Evolutionary conservation across 2,888 invertebrate species (phyloP).

Genomic region (Nemoura dubitans): DNA sequence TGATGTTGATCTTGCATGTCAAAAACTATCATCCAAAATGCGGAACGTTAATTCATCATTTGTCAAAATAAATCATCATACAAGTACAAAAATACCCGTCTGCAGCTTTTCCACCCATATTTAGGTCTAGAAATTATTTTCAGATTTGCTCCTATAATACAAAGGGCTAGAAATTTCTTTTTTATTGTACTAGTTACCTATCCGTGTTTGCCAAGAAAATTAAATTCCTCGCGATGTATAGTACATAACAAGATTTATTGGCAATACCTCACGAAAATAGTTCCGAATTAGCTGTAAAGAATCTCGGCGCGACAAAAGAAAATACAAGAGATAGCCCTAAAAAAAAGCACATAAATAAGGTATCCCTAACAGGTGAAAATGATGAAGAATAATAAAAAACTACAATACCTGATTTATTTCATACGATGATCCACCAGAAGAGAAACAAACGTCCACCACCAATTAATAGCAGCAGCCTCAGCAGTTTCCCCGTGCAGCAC

Average conservation of each 20-base stretch:
- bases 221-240: neutral
- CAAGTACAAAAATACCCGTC: neutral
- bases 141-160: neutral
- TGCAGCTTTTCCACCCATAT: neutral
- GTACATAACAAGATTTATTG: neutral
- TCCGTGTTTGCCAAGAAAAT: neutral
- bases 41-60: neutral
- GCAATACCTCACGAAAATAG: neutral
- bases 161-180: neutral
- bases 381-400: neutral
- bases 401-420: constrained; percentile 22
- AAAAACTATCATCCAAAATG: neutral
- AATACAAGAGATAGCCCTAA: neutral
- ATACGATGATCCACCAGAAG: neutral
- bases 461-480: neutral
- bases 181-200: neutral
- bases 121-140: neutral
- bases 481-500: neutral
- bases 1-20: constrained; percentile 3
- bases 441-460: neutral
- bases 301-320: neutral
- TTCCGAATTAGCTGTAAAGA: neutral
- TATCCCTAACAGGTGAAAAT: neutral
- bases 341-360: neutral
- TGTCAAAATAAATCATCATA: neutral